Conservation (phyloP, 2,797 vertebrate species). For the Paramormyrops hopkinsi region DNA sequence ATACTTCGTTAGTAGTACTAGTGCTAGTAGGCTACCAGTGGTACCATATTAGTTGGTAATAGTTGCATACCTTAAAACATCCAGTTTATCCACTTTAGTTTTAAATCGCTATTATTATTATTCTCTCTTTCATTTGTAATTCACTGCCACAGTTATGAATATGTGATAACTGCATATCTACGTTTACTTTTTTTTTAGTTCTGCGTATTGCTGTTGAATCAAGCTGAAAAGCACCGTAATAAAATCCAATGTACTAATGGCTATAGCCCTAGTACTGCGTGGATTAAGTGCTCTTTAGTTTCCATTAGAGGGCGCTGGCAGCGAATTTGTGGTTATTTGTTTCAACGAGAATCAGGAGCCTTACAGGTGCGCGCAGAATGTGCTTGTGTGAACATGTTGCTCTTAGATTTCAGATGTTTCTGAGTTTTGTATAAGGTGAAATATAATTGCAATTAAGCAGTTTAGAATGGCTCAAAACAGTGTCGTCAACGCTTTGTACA, state of each 20-base stretch:
- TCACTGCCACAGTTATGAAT: neutral
- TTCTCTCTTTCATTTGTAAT: neutral
- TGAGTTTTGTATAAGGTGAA: neutral
- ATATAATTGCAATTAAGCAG: neutral
- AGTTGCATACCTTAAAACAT: neutral
- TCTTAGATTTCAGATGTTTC: neutral
- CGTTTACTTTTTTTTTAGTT: neutral
- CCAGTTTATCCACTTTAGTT: neutral
- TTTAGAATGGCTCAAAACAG: neutral
- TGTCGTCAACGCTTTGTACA: neutral
- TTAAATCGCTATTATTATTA: neutral
- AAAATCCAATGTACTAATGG: neutral
- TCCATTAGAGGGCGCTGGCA: slow-evolving; percentile 10
- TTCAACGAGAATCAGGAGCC: neutral
- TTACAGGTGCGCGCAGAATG: neutral
- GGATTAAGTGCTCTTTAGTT: neutral
- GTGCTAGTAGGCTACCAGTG: neutral
- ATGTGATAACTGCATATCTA: neutral
- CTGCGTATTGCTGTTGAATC: neutral
- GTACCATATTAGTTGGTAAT: neutral
- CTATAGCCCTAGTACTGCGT: neutral
- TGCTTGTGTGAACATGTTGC: neutral
- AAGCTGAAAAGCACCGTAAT: neutral
- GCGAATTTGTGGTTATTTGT: neutral
- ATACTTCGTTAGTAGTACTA: neutral